These are phyloP conservation scores for Caradrina kadenii DNA, from an alignment of 2,888 invertebrate genomes.

Conservation along the genomic window DNA sequence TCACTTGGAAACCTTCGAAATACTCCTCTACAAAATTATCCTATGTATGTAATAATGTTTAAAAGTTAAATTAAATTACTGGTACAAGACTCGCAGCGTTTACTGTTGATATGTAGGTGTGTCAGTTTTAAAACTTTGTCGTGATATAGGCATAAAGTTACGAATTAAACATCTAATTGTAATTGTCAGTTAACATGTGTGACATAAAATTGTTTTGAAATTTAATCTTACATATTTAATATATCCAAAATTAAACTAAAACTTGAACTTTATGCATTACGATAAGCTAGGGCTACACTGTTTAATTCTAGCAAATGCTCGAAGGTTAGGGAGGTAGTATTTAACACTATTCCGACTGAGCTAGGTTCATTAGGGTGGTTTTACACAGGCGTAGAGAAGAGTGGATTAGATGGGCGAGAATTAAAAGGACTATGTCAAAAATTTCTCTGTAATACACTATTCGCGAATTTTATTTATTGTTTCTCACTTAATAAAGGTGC, in stretches of 20 bases:
- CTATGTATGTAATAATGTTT: conserved; percentile 28
- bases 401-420: too few species aligned
- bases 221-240: conserved; percentile 20
- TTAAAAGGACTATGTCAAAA: too few species aligned
- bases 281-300: conserved; percentile 6
- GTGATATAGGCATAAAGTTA: conserved; percentile 51
- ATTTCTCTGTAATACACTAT: too few species aligned
- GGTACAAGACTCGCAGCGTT: conserved; percentile 34
- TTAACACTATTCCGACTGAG: conserved; percentile 22
- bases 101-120: conserved; percentile 44
- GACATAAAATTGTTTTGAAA: conserved; percentile 29
- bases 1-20: conserved; percentile 17
- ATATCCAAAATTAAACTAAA: conserved; percentile 5
- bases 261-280: background rate
- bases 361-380: conserved; percentile 5
- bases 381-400: too few species aligned
- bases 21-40: conserved; percentile 26
- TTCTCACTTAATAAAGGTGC: too few species aligned
- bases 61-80: conserved; percentile 51
- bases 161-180: conserved; percentile 59
- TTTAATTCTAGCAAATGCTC: too few species aligned
- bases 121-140: conserved; percentile 51
- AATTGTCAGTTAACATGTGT: conserved; percentile 47
- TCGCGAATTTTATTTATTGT: too few species aligned
- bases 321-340: background rate